Conservation (phyloP, 2,113 vertebrate species). For the Ursus arctos region DNA sequence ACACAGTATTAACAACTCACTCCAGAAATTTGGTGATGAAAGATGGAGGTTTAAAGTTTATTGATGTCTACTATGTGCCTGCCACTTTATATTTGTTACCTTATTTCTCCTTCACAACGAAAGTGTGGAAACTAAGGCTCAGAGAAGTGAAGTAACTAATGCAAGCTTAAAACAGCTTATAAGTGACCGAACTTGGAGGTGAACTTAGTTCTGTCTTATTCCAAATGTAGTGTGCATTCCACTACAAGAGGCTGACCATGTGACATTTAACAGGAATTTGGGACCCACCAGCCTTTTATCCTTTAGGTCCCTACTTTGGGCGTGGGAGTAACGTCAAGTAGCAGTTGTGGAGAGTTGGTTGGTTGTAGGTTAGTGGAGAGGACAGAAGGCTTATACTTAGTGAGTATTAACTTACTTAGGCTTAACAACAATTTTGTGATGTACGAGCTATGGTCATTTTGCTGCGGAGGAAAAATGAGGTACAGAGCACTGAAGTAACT, state of each 20-base stretch:
- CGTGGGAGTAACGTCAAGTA: neutral
- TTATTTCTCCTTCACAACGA: neutral
- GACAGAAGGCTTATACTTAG: neutral
- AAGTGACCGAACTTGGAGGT: conserved; percentile 10
- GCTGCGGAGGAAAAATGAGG: conserved; percentile 9
- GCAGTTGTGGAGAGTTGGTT: neutral
- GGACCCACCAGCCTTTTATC: neutral
- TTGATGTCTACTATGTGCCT: neutral
- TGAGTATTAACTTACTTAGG: conserved; percentile 18
- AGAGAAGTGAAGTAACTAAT: neutral
- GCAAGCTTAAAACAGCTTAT: conserved; percentile 14
- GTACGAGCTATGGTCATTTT: conserved; percentile 11
- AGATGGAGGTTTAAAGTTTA: neutral
- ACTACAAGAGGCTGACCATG: neutral
- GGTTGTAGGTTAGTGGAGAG: neutral
- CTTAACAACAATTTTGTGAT: neutral
- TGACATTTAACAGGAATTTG: conserved; percentile 54
- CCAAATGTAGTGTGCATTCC: neutral
- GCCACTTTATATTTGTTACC: neutral
- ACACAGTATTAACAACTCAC: neutral
- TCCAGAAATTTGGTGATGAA: conserved; percentile 8
- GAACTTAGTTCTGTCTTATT: conserved; percentile 33
- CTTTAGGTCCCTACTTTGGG: neutral
- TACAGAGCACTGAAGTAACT: neutral
- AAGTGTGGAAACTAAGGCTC: neutral